phyloP scores from a whole-genome alignment of 2,113 vertebrate genomes.

The Tor tambroides region DNA sequence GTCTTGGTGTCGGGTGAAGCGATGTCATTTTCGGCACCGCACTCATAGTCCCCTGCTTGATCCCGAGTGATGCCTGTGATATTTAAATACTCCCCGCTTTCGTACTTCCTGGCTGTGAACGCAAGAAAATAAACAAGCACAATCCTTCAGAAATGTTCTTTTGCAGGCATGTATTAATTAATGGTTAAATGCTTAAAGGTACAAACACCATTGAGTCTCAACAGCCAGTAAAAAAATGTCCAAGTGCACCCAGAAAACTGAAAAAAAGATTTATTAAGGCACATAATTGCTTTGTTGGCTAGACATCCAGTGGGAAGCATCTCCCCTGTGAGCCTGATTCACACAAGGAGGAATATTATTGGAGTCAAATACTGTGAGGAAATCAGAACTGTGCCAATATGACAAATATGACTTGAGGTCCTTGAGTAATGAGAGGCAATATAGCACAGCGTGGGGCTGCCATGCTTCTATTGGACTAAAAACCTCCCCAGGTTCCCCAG shows the following conservation, averaged over 20 bases:
- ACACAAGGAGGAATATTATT: constrained; percentile 43
- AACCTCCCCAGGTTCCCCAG: constrained; percentile 57
- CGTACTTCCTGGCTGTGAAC: constrained; percentile 87
- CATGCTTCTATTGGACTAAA: constrained; percentile 49
- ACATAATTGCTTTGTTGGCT: constrained; percentile 40
- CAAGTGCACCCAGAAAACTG: neutral
- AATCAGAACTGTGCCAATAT: constrained; percentile 49
- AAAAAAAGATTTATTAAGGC: constrained; percentile 19
- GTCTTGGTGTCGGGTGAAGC: constrained; percentile 91
- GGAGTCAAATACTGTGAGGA: constrained; percentile 42
- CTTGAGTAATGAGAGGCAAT: constrained; percentile 54
- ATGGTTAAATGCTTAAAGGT: constrained; percentile 16
- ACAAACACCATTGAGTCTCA: neutral
- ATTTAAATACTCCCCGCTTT: constrained; percentile 95
- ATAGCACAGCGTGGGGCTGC: constrained; percentile 54
- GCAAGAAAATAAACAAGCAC: constrained; percentile 14
- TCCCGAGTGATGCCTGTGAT: constrained; percentile 94
- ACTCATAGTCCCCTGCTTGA: constrained; percentile 96
- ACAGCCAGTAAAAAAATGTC: neutral
- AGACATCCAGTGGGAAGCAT: constrained; percentile 39
- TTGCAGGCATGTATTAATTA: neutral
- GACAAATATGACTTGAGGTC: constrained; percentile 51
- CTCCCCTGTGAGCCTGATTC: constrained; percentile 34
- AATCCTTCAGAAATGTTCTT: neutral
- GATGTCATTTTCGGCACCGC: constrained; percentile 93